These are phyloP conservation scores for Heliconius hortense DNA, from an alignment of 2,888 invertebrate genomes.

Conservation along the genomic window DNA sequence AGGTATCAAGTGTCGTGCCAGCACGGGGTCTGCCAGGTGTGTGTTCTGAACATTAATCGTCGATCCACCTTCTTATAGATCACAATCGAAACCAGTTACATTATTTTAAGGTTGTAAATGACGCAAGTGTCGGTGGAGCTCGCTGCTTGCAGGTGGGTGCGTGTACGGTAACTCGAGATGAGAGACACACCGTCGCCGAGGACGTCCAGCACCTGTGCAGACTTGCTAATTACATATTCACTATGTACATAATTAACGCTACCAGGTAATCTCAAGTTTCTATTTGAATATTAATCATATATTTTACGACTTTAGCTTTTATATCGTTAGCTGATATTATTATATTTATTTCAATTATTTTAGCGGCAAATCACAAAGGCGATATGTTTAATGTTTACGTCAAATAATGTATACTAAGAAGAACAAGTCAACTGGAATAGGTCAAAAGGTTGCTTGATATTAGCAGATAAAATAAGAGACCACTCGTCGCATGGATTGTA, in stretches of 20 bases:
- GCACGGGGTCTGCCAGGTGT: conserved; percentile 74
- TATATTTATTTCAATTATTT: conserved; percentile 21
- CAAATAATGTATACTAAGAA: conserved; percentile 34
- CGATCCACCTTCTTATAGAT: conserved; percentile 76
- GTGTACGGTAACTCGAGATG: conserved; percentile 62
- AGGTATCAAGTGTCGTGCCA: conserved; percentile 60
- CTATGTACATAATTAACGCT: conserved; percentile 38
- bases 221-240: conserved; percentile 41
- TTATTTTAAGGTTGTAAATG: conserved; percentile 80
- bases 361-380: conserved; percentile 23
- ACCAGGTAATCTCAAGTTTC: conserved; percentile 33
- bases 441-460: conserved; percentile 47
- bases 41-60: conserved; percentile 71
- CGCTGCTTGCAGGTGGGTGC: conserved; percentile 71
- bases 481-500: conserved; percentile 33
- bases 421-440: conserved; percentile 39
- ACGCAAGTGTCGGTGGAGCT: conserved; percentile 74
- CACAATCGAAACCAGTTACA: conserved; percentile 80
- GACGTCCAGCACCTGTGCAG: conserved; percentile 46
- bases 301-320: conserved; percentile 36
- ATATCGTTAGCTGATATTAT: conserved; percentile 26
- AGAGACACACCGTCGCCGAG: conserved; percentile 52
- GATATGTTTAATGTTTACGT: conserved; percentile 25
- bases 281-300: conserved; percentile 31
- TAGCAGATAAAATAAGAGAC: conserved; percentile 42